These are phyloP conservation scores for Styela plicata DNA, from an alignment of 23 tunicate species.

Conservation along the genomic window DNA sequence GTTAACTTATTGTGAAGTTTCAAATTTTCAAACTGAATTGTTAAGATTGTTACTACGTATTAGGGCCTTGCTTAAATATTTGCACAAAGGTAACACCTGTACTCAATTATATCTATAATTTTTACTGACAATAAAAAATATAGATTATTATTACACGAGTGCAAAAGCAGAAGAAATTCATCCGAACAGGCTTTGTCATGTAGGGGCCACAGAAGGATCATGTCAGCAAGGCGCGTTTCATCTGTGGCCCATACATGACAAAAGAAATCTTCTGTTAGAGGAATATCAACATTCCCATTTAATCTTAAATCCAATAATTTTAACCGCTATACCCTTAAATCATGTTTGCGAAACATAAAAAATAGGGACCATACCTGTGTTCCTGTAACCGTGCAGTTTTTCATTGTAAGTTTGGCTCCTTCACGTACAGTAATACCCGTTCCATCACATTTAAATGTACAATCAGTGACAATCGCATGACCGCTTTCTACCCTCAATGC, in stretches of 20 bases:
- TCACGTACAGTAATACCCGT: conserved; percentile 74
- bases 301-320: not conserved
- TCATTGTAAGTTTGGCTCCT: conserved; percentile 61
- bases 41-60: no score
- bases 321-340: not conserved
- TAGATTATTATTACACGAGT: no score
- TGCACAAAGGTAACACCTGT: no score
- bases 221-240: not conserved
- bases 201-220: not conserved
- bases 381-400: conserved; percentile 39
- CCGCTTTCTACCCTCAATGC: conserved; percentile 89
- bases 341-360: not conserved
- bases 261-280: not conserved
- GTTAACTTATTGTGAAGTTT: no score
- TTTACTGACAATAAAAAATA: no score
- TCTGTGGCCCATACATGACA: not conserved
- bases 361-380: conserved; percentile 45
- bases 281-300: not conserved
- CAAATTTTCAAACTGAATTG: no score
- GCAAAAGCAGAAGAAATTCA: no score
- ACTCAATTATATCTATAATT: no score
- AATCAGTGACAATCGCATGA: conserved; percentile 53
- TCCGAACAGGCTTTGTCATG: no score
- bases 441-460: conserved; percentile 76
- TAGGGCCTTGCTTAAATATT: no score